A percentile compares a stretch with the other conserved stretches of the same genome.
Evolutionary conservation across 1,140 invertebrate genomes (phyloP).

Genomic region (Ips nitidus): DNA sequence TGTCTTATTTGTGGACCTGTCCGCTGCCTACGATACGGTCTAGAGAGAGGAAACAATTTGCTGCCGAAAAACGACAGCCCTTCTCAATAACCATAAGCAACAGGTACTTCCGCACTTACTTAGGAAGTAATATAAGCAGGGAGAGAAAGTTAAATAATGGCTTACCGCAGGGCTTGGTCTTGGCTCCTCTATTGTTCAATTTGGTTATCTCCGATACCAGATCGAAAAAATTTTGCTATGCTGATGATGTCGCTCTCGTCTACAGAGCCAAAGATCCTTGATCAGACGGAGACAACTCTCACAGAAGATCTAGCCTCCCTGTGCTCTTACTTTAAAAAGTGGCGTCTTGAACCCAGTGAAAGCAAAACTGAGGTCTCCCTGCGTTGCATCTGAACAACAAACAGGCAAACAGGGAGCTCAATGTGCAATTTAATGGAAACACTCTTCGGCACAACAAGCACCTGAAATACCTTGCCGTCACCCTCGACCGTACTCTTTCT

Average conservation of each 20-base stretch:
- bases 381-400: neutral
- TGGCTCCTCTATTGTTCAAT: neutral
- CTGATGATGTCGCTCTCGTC: neutral
- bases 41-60: too few species aligned
- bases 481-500: too few species aligned
- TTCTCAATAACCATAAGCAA: slow-evolving; percentile 1
- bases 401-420: too few species aligned
- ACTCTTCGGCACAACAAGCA: neutral
- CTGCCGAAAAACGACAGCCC: neutral
- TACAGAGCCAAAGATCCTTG: slow-evolving; percentile 4
- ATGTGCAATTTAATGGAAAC: too few species aligned
- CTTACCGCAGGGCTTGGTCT: too few species aligned
- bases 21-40: too few species aligned
- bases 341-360: too few species aligned
- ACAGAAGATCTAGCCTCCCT: too few species aligned
- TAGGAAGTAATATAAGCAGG: too few species aligned
- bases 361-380: neutral
- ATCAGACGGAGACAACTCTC: neutral
- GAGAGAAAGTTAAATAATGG: too few species aligned
- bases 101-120: neutral
- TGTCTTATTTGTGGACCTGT: too few species aligned
- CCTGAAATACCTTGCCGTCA: neutral
- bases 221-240: neutral
- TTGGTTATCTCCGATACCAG: neutral
- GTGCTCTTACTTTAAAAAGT: too few species aligned